These are phyloP conservation scores for Pitangus sulphuratus DNA, from an alignment of 2,797 vertebrate species.

Conservation along the genomic window DNA sequence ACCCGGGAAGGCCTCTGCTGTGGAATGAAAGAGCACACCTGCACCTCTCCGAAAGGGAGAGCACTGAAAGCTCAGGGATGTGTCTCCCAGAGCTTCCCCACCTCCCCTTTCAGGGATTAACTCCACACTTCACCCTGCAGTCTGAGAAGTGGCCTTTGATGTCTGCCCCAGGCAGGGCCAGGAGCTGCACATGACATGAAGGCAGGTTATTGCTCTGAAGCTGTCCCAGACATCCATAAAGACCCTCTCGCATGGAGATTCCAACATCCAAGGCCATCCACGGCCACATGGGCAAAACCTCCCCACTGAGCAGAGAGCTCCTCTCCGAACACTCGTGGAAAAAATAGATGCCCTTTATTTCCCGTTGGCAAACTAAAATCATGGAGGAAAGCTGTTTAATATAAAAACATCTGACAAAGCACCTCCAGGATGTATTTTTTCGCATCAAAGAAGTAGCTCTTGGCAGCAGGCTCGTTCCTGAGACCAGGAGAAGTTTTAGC, in stretches of 20 bases:
- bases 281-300: background rate
- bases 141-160: background rate
- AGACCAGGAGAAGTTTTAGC: conserved; percentile 38
- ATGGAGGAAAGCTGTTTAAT: conserved; percentile 71
- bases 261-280: background rate
- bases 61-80: background rate
- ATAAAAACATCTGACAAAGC: conserved; percentile 77
- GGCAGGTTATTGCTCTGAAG: background rate
- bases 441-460: conserved; percentile 74
- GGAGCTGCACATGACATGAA: background rate
- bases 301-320: conserved; percentile 28
- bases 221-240: accelerated
- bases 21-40: background rate
- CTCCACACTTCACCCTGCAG: background rate
- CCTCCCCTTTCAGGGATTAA: background rate
- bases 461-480: conserved; percentile 53
- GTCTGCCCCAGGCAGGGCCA: conserved; percentile 8
- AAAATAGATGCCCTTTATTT: conserved; percentile 61
- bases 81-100: background rate
- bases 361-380: conserved; percentile 48
- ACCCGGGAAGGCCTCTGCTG: background rate
- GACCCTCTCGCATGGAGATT: background rate
- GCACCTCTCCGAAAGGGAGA: background rate
- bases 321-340: conserved; percentile 52
- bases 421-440: conserved; percentile 77